These are phyloP conservation scores for Ornithoptera priamus DNA, from an alignment of 2,888 invertebrate species.

Conservation along the genomic window DNA sequence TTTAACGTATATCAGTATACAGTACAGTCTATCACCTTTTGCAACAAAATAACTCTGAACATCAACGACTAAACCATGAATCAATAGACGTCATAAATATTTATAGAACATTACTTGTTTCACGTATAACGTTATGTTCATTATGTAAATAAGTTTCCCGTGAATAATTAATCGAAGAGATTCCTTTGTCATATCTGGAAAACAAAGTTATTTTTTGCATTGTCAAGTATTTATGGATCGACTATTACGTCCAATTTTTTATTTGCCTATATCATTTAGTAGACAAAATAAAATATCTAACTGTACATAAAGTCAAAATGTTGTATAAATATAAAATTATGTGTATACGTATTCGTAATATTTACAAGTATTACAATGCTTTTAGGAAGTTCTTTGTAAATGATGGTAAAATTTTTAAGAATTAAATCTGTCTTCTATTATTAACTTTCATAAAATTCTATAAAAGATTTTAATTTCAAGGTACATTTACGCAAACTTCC, in stretches of 20 bases:
- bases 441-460: no score
- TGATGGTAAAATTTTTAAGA: no score
- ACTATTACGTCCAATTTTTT: not conserved
- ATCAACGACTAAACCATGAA: slow-evolving; percentile 46
- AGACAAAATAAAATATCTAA: no score
- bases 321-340: no score
- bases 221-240: not conserved
- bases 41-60: slow-evolving; percentile 35
- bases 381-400: no score
- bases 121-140: slow-evolving; percentile 25
- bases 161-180: slow-evolving; percentile 27
- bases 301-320: no score
- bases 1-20: not conserved
- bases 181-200: slow-evolving; percentile 36
- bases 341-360: no score
- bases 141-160: slow-evolving; percentile 26
- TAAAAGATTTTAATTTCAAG: no score
- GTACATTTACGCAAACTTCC: no score
- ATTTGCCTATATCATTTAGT: no score
- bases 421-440: no score
- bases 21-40: slow-evolving; percentile 34
- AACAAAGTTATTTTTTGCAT: slow-evolving; percentile 9
- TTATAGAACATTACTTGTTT: slow-evolving; percentile 55
- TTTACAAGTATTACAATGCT: no score
- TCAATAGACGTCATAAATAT: slow-evolving; percentile 65